Evolutionary conservation across 1,140 invertebrate genomes (phyloP), one percentile per base, ranked within the genome.

Genomic region (Cotesia typhae): DNA sequence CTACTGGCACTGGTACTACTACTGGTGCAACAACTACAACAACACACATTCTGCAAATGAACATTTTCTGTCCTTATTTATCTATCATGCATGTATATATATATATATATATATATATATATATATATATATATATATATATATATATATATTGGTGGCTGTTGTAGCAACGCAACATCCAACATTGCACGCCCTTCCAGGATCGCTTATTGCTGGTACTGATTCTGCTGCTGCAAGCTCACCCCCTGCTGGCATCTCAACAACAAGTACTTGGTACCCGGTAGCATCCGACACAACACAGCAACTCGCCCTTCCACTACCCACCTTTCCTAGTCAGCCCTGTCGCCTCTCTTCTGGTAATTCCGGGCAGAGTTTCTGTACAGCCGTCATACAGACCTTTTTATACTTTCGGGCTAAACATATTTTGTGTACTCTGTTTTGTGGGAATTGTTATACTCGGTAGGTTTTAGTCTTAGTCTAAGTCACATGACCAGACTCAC

Each of bases 261-360:
- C 84, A 86, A 86, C 85, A 86, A 86, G 80, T 85, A 84, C 80
- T 76, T 76, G 83, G 80, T 83, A 84, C 82, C 83, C 80, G 80
- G 78, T 82, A 82, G 83, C 82, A 86, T 85, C 81, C 81, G 80
- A 84, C 83, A 85, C 80, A 86, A 85, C 84, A 85, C 84, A 85
- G 81, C 84, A 85, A 84, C 78, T 80, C 77, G 78, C 79, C 78
- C 81, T 84, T 78, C 80, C 78, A 79, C 79, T 78, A 59, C 66
- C 60, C 35, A 67, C 59, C 17, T 10, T 20, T n/a, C 57, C 36
- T 47, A 69, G 38, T 57, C 71, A 53, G 37, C 67, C 70, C 61
- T 59, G 71, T 69, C 66, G 72, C 64, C 59, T 41, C 72, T 20
- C 68, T 53, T 47, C 41, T 47, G 41, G 41, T 9, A 3, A 47